These are phyloP conservation scores for Todiramphus chloris DNA, from an alignment of 2,113 vertebrate species.

Conservation along the genomic window DNA sequence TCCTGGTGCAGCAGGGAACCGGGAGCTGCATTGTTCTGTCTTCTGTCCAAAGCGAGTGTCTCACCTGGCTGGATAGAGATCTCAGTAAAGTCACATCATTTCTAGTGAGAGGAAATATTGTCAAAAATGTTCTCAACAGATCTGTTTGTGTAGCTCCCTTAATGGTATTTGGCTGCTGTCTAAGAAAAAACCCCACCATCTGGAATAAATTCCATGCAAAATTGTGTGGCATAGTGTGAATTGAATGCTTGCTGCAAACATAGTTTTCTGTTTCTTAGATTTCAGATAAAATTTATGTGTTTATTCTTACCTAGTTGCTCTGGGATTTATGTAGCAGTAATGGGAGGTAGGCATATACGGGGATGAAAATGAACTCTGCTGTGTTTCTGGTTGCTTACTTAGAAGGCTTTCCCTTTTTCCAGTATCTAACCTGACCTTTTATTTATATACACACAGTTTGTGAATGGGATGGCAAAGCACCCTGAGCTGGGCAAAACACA, in stretches of 20 bases:
- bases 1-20: neutral
- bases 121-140: neutral
- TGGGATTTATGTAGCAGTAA: conserved; percentile 15
- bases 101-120: neutral
- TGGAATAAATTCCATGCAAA: neutral
- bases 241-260: neutral
- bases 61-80: neutral
- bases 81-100: neutral
- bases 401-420: neutral
- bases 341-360: neutral
- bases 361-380: conserved; percentile 9
- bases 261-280: neutral
- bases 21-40: neutral
- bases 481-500: neutral
- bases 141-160: neutral
- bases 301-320: neutral
- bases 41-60: neutral
- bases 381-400: conserved; percentile 11
- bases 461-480: neutral
- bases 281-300: conserved; percentile 8
- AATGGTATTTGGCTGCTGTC: neutral
- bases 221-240: neutral
- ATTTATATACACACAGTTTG: neutral
- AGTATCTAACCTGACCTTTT: neutral
- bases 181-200: neutral